These are phyloP conservation scores for Myathropa florea DNA, from an alignment of 2,888 invertebrate genomes.

Conservation along the genomic window DNA sequence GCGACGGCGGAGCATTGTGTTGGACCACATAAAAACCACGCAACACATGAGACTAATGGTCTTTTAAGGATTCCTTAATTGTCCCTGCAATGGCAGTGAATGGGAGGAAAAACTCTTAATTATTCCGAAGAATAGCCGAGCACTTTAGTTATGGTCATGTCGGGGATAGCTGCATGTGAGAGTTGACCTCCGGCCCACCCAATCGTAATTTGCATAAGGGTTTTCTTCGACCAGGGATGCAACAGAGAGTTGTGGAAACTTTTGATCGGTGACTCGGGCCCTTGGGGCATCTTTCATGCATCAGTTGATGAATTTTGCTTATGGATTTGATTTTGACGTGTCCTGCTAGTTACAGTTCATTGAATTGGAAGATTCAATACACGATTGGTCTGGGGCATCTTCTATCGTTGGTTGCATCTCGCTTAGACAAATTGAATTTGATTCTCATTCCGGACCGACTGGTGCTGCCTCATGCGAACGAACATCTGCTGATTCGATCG, in stretches of 20 bases:
- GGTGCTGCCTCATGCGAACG: neutral
- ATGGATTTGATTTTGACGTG: slow-evolving; percentile 25
- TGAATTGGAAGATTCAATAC: slow-evolving; percentile 36
- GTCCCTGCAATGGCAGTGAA: slow-evolving; percentile 34
- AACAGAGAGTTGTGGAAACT: neutral
- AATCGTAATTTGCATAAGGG: slow-evolving; percentile 33
- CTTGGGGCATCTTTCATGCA: slow-evolving; percentile 17
- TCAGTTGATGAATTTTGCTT: slow-evolving; percentile 33
- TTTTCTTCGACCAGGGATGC: slow-evolving; percentile 2
- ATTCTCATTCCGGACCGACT: slow-evolving; percentile 2
- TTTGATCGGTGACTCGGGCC: neutral
- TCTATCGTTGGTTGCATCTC: slow-evolving; percentile 12
- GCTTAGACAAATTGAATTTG: slow-evolving; percentile 31
- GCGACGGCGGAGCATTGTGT: slow-evolving; percentile 6
- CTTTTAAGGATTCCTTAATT: slow-evolving; percentile 69
- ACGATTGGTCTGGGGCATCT: neutral
- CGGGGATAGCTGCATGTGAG: neutral
- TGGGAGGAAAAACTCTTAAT: slow-evolving; percentile 53
- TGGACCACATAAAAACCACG: slow-evolving; percentile 66
- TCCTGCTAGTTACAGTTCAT: slow-evolving; percentile 11
- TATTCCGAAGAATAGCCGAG: slow-evolving; percentile 54
- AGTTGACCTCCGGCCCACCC: neutral
- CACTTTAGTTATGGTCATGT: slow-evolving; percentile 55
- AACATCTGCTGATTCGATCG: neutral
- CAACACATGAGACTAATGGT: slow-evolving; percentile 69